Base-by-base conservation (phyloP, 2,888 invertebrate species). In the Helicoverpa assulta region DNA sequence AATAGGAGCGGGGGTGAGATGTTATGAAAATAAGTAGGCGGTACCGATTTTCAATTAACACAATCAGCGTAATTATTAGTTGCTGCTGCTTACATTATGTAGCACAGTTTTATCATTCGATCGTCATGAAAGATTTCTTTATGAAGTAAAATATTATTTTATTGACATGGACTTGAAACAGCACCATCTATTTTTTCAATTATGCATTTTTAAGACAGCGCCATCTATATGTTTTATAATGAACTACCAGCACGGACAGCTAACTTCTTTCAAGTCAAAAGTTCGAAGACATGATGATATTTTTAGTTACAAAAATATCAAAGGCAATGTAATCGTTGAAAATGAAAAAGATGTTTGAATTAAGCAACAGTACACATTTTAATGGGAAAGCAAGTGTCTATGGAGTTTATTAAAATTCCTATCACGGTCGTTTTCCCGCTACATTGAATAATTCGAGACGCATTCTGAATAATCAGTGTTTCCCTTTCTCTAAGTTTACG, bases 361-460 rank as follows among this genome's bases (percentile, higher is more conserved):
- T 70, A 56, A 69, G 37, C 67, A 67, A 67, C 73, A 67, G 29
- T 56, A 56, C 70, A 67, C 55, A 78, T 82, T 81, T 71, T 82
- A 87, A 88, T 84, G 73, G 84, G 84, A 89, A 90, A 88, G 88
- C 86, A 82, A 83, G 81, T 83, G 78, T 85, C 81, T 82, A 84
- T 83, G 79, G 64, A 77, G 63, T 78, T 73, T 76, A 87, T 91
- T 90, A 84, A 89, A 89, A 90, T 91, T 90, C 89, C 75, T 71
- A 73, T 80, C 89, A 84, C 86, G 80, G 64, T 74, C 78, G 73
- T 86, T 87, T 85, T 88, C 85, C 87, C 85, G 86, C 88, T 89
- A 88, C 88, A 88, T 87, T 90, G 90, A 90, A 90, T 90, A 88
- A 89, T 89, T 86, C 83, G 85, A 84, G 85, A 89, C 88, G 89